Evolutionary conservation across 2,113 vertebrate species (phyloP).

Genomic region (Salvator merianae): DNA sequence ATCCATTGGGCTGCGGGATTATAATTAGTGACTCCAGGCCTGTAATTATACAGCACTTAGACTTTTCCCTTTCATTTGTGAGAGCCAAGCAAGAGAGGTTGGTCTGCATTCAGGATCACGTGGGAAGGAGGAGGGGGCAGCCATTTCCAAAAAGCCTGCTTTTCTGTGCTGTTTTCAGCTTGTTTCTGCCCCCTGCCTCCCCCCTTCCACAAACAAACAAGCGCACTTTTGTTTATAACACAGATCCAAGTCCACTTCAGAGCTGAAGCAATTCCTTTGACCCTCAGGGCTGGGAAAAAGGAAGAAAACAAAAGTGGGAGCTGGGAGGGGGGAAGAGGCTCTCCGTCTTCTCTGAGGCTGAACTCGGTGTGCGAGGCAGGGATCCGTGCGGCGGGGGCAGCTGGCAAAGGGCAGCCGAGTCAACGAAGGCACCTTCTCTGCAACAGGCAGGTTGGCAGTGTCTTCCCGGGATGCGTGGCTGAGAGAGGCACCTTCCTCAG

Average conservation of each 20-base stretch:
- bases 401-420: too few relatives aligned
- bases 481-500: too few relatives aligned
- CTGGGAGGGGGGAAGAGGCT: not conserved
- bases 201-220: not conserved
- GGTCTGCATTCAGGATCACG: constrained; percentile 23
- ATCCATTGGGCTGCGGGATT: constrained; percentile 69
- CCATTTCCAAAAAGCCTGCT: constrained; percentile 7
- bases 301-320: not conserved
- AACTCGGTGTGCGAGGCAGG: too few relatives aligned
- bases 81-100: constrained; percentile 43
- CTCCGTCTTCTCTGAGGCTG: not conserved
- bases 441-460: too few relatives aligned
- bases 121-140: constrained; percentile 5
- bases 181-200: constrained; percentile 1
- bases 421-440: too few relatives aligned
- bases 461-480: too few relatives aligned
- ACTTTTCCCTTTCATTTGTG: constrained; percentile 64
- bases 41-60: constrained; percentile 70
- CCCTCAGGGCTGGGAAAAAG: not conserved
- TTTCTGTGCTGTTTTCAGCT: not conserved
- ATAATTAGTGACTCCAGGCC: constrained; percentile 72
- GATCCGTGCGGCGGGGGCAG: too few relatives aligned
- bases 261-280: too few relatives aligned
- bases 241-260: not conserved
- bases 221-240: not conserved